Conservation (phyloP, 2,797 vertebrate genomes). For the Rhinoraja longicauda region DNA sequence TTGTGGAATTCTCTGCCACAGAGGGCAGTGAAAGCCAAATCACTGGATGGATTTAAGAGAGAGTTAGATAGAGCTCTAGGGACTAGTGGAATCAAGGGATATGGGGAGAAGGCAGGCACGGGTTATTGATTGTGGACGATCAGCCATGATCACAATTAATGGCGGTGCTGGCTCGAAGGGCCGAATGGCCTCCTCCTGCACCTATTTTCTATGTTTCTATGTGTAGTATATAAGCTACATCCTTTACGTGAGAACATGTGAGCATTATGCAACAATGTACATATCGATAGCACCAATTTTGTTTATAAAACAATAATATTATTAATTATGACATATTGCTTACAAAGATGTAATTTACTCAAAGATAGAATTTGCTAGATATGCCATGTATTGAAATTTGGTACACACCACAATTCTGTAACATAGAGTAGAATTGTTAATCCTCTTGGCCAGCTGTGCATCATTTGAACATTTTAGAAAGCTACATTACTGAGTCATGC, state of each 20-base stretch:
- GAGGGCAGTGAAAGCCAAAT: too few relatives aligned
- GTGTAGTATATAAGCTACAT: background rate
- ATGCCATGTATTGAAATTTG: background rate
- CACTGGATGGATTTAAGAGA: too few relatives aligned
- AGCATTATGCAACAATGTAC: background rate
- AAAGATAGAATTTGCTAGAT: background rate
- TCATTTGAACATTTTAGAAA: background rate
- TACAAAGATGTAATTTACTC: background rate
- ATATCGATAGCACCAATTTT: background rate
- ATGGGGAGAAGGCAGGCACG: too few relatives aligned
- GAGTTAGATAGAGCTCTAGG: too few relatives aligned
- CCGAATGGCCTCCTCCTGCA: too few relatives aligned
- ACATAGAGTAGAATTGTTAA: background rate
- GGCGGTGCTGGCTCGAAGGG: too few relatives aligned
- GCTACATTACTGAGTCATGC: background rate
- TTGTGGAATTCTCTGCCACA: too few relatives aligned
- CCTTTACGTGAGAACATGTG: background rate
- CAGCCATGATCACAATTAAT: too few relatives aligned
- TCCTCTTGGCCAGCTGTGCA: background rate
- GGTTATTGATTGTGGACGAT: too few relatives aligned
- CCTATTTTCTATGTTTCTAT: background rate
- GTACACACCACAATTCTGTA: background rate
- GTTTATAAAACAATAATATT: background rate
- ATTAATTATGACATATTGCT: background rate
- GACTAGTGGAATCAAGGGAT: too few relatives aligned